These are phyloP conservation scores for Electrona antarctica DNA, from an alignment of 2,113 vertebrate genomes.

Conservation along the genomic window DNA sequence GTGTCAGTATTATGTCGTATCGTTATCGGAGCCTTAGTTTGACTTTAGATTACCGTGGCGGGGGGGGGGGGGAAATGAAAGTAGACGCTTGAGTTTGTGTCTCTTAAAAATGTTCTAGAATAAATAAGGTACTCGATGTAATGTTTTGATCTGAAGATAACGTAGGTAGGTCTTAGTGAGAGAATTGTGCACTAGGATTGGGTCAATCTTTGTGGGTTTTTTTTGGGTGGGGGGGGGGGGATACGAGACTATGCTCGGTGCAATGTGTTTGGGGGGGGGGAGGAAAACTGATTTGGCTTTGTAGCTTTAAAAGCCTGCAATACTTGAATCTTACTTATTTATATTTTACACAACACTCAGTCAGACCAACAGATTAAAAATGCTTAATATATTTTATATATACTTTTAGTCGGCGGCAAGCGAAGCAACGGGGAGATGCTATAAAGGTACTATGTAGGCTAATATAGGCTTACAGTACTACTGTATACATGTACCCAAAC, in stretches of 20 bases:
- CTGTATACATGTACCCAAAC: background rate
- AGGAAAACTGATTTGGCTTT: conserved; percentile 35
- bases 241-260: conserved; percentile 6
- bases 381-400: conserved; percentile 52
- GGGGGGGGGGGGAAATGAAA: background rate
- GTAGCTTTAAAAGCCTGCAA: conserved; percentile 75
- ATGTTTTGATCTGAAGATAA: conserved; percentile 20
- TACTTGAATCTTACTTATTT: conserved; percentile 78
- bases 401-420: conserved; percentile 29
- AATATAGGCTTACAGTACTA: background rate
- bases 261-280: conserved; percentile 14
- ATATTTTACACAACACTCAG: conserved; percentile 47
- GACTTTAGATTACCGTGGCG: conserved; percentile 6
- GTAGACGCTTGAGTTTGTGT: background rate
- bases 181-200: conserved; percentile 39
- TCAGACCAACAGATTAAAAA: conserved; percentile 43
- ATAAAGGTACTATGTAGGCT: conserved; percentile 7
- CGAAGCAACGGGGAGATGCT: conserved; percentile 18
- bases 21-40: conserved; percentile 5
- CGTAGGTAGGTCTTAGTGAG: conserved; percentile 7
- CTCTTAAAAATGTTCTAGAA: conserved; percentile 16
- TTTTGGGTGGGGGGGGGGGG: conserved; percentile 18
- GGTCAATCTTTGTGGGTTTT: conserved; percentile 12
- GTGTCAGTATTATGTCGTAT: conserved; percentile 5
- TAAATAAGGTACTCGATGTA: conserved; percentile 2